Conservation (phyloP, 2,888 invertebrate species). For the Ametastegia equiseti region DNA sequence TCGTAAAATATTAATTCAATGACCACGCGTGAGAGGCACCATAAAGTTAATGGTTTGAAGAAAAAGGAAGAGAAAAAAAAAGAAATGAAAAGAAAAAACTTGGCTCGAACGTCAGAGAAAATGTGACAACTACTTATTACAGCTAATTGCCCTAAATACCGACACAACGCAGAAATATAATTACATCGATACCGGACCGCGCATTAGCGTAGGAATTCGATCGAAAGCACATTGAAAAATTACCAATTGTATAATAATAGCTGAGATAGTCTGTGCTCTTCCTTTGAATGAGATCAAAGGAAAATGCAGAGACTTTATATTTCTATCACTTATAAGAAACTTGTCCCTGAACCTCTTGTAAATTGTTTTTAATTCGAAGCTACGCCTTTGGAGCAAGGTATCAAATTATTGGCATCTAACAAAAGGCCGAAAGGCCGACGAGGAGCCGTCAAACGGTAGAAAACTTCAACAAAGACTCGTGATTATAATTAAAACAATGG, state of each 20-base stretch:
- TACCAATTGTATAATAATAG: too few relatives aligned
- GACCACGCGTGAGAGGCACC: conserved; percentile 20
- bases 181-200: conserved; percentile 22
- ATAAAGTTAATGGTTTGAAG: conserved; percentile 15
- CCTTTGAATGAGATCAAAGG: neutral
- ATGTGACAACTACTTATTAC: conserved; percentile 28
- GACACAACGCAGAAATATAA: conserved; percentile 29
- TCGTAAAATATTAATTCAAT: neutral
- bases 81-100: too few relatives aligned
- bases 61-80: neutral
- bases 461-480: conserved; percentile 35
- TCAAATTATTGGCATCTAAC: conserved; percentile 41
- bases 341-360: too few relatives aligned
- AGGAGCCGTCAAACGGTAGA: conserved; percentile 37
- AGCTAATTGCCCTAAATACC: conserved; percentile 24
- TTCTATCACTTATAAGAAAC: neutral
- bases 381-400: conserved; percentile 15
- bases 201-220: conserved; percentile 10
- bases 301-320: neutral
- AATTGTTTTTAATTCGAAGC: neutral
- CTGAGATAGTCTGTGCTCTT: neutral
- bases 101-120: conserved; percentile 10
- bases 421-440: conserved; percentile 25
- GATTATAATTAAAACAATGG: conserved; percentile 41
- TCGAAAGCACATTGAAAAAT: neutral